Conservation (phyloP, 2,113 vertebrate species). For the Vimba vimba region DNA sequence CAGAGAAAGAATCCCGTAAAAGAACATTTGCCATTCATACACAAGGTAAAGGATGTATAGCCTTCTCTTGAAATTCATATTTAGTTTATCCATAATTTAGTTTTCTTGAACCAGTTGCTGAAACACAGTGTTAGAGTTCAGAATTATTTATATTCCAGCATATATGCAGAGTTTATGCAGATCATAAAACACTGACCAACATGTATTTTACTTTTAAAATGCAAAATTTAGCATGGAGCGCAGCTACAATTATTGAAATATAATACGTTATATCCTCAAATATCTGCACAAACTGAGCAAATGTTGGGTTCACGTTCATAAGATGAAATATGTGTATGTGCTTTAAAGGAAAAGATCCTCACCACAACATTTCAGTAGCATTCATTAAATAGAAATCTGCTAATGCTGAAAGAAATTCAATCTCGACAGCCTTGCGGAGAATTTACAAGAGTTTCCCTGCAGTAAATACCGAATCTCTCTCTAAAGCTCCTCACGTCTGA, state of each 20-base stretch:
- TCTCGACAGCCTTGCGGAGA: not conserved
- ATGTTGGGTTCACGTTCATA: no score
- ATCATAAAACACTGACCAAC: not conserved
- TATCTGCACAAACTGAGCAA: no score
- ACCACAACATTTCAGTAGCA: not conserved
- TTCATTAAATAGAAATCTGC: not conserved
- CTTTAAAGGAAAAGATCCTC: not conserved
- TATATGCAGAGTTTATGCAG: not conserved
- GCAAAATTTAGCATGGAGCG: not conserved
- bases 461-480: conserved; percentile 75
- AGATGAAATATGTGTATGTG: not conserved
- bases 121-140: no score
- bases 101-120: not conserved
- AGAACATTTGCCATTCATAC: not conserved
- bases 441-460: not conserved
- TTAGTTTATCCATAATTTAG: not conserved
- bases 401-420: not conserved
- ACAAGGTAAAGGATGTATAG: no score
- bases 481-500: conserved; percentile 69
- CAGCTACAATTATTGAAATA: not conserved
- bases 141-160: not conserved
- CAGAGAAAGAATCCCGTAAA: not conserved
- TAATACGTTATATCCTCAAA: not conserved
- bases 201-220: not conserved
- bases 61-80: not conserved